phyloP scores from a whole-genome alignment of 1,140 invertebrate species.

The Rhyzopertha dominica region DNA sequence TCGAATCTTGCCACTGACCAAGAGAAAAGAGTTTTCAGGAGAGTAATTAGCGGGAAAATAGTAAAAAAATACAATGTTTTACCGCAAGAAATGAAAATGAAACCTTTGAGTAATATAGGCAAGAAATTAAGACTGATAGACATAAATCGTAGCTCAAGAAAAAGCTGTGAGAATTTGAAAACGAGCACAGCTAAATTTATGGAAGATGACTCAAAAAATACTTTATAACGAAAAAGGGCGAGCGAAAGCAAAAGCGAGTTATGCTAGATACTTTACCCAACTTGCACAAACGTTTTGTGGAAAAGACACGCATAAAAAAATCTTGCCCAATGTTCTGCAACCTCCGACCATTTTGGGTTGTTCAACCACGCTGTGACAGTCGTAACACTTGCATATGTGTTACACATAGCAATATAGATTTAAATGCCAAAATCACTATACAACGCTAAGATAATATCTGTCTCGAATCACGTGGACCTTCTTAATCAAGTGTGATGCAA shows the following conservation, averaged over 20 bases:
- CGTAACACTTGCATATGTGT: conserved; percentile 1
- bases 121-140: no score
- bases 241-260: conserved; percentile 1
- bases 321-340: no score
- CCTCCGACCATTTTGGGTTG: conserved; percentile 1
- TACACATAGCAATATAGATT: not conserved
- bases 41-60: no score
- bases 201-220: conserved; percentile 2
- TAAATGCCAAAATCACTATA: not conserved
- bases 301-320: not conserved
- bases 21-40: no score
- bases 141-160: no score
- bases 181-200: not conserved
- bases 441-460: conserved; percentile 2
- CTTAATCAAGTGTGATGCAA: conserved; percentile 3
- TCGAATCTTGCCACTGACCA: no score
- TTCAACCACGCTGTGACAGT: not conserved
- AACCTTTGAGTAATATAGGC: no score
- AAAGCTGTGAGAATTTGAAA: no score
- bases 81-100: no score
- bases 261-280: not conserved
- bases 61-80: no score
- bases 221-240: conserved; percentile 1
- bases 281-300: not conserved
- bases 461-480: not conserved